phyloP scores from a whole-genome alignment of 2,888 invertebrate species.

The Stegana nigrithorax region DNA sequence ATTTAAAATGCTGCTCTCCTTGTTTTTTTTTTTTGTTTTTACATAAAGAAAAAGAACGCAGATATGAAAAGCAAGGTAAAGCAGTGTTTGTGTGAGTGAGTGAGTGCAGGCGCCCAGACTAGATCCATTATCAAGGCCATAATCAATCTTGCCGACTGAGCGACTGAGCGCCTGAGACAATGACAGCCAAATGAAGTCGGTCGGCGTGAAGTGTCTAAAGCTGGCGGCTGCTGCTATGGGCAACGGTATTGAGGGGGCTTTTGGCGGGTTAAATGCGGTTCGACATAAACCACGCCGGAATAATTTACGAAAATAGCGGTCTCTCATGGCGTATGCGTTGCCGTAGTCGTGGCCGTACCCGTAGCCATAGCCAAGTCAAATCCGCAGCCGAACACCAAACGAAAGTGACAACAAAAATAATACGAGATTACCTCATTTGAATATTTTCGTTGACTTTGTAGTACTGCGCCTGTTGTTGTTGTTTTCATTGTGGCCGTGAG shows the following conservation, averaged over 20 bases:
- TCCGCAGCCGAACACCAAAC: no score
- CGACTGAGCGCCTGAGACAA: neutral
- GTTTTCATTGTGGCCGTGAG: no score
- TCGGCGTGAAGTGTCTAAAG: neutral
- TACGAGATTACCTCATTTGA: constrained; percentile 12
- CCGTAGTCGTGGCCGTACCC: no score
- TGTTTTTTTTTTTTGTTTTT: no score
- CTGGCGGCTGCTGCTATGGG: neutral
- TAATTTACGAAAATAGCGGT: neutral
- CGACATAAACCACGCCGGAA: constrained; percentile 6
- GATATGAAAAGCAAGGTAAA: neutral
- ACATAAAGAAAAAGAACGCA: neutral
- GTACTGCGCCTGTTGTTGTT: no score
- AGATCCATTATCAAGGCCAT: constrained; percentile 8
- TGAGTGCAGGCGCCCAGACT: constrained; percentile 3
- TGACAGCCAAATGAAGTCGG: neutral
- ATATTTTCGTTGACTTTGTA: no score
- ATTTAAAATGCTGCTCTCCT: no score
- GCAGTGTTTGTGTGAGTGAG: no score
- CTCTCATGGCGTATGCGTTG: neutral
- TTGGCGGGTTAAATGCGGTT: constrained; percentile 11
- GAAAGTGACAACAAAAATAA: constrained; percentile 2
- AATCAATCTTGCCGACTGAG: constrained; percentile 14
- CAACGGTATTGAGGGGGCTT: neutral
- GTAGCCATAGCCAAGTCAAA: no score